Percentiles rank a stretch among this genome's conserved stretches.
phyloP scores from a whole-genome alignment of 2,113 vertebrate genomes.

The Pelodiscus sinensis region DNA sequence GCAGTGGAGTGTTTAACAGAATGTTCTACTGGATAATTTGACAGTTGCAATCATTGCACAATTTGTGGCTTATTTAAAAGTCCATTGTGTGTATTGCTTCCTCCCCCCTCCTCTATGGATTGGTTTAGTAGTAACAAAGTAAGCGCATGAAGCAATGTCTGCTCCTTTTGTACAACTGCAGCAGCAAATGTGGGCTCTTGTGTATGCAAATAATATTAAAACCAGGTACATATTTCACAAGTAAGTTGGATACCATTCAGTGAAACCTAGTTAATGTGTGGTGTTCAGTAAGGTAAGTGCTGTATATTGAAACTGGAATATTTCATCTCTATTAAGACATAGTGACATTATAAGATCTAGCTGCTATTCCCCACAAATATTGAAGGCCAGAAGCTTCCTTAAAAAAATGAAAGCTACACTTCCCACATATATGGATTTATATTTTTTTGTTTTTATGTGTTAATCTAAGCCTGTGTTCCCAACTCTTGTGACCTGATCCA shows the following conservation, averaged over 20 bases:
- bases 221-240: accelerated
- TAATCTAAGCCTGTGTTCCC: too few species aligned
- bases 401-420: not conserved
- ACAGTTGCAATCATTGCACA: conserved; percentile 36
- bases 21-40: conserved; percentile 39
- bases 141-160: not conserved
- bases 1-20: conserved; percentile 22
- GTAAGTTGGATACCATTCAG: accelerated
- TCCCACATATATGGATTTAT: not conserved
- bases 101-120: not conserved
- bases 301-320: not conserved
- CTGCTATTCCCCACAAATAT: not conserved
- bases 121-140: not conserved
- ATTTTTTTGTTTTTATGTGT: too few species aligned
- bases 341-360: accelerated
- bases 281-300: not conserved
- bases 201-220: not conserved
- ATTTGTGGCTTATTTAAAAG: conserved; percentile 58
- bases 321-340: not conserved
- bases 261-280: not conserved
- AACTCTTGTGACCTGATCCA: too few species aligned
- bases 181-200: not conserved
- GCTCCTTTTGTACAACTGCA: not conserved
- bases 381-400: not conserved
- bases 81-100: conserved; percentile 58